Evolutionary conservation across 1,140 invertebrate genomes (phyloP).

Genomic region (Zaprionus inermis): DNA sequence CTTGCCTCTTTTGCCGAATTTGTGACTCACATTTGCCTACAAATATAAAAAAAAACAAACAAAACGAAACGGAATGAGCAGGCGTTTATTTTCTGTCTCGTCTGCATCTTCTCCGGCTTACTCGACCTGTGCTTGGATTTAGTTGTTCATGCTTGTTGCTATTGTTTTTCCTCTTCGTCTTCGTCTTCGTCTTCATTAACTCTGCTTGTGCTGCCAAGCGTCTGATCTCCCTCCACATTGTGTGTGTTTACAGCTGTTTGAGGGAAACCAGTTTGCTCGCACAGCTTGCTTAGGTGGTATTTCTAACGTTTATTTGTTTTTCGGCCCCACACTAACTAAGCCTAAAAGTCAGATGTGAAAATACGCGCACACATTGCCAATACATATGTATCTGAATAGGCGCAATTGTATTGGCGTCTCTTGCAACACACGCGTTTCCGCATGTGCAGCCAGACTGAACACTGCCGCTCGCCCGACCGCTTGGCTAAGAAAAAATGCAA

Average conservation of each 20-base stretch:
- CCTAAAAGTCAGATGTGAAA: conserved; percentile 55
- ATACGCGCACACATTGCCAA: not conserved
- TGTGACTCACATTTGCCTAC: conserved; percentile 30
- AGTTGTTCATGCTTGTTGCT: conserved; percentile 36
- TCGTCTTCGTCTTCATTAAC: conserved; percentile 36
- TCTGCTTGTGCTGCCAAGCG: too few species aligned
- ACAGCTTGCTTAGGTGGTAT: conserved; percentile 36
- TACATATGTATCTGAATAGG: not conserved
- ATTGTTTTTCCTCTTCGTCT: conserved; percentile 31
- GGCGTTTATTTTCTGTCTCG: conserved; percentile 1
- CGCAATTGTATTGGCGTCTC: not conserved
- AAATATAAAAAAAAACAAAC: conserved; percentile 56
- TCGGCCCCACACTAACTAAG: conserved; percentile 43
- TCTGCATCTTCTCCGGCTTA: not conserved
- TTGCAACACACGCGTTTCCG: conserved; percentile 16
- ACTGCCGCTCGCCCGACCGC: not conserved
- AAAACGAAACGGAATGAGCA: conserved; percentile 12
- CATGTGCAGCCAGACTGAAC: conserved; percentile 15
- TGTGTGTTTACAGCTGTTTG: conserved; percentile 67
- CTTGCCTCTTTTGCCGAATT: not conserved
- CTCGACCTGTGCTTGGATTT: conserved; percentile 37
- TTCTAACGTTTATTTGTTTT: conserved; percentile 60
- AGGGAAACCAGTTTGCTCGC: conserved; percentile 63
- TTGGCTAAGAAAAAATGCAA: too few species aligned
- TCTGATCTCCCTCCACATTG: too few species aligned